These are phyloP conservation scores for Xyliphius kryptos DNA, from an alignment of 2,113 vertebrate species.

Conservation along the genomic window DNA sequence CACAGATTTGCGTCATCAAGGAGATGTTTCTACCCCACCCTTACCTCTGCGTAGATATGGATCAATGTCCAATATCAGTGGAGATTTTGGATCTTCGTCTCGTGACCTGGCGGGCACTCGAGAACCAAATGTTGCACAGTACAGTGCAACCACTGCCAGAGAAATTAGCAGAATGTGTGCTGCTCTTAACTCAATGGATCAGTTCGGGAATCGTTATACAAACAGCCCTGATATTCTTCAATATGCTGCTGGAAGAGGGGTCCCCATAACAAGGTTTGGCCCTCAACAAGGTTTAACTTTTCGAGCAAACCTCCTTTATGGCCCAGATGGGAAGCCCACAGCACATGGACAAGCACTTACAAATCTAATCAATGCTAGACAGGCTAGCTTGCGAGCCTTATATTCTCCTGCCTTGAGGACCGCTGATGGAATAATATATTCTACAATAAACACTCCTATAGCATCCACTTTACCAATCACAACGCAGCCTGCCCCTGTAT, in stretches of 20 bases:
- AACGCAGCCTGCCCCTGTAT: constrained; percentile 84
- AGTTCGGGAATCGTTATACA: constrained; percentile 76
- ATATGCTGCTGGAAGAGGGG: constrained; percentile 69
- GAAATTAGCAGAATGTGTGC: constrained; percentile 98
- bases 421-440: constrained; percentile 96
- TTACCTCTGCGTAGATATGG: constrained; percentile 88
- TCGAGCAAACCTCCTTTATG: constrained; percentile 78
- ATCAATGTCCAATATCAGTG: constrained; percentile 91
- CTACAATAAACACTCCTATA: constrained; percentile 95
- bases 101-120: constrained; percentile 74
- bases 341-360: constrained; percentile 70
- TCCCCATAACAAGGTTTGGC: constrained; percentile 60
- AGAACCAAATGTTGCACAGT: constrained; percentile 89
- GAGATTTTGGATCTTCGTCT: constrained; percentile 76
- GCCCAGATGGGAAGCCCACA: constrained; percentile 70
- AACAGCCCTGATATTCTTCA: constrained; percentile 73
- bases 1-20: constrained; percentile 85
- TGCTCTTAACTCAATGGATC: constrained; percentile 92
- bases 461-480: constrained; percentile 97
- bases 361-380: constrained; percentile 73
- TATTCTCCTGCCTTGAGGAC: constrained; percentile 86
- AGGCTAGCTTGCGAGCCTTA: constrained; percentile 75
- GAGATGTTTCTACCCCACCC: constrained; percentile 71
- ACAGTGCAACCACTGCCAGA: constrained; percentile 91
- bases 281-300: constrained; percentile 74